phyloP scores from a whole-genome alignment of 2,888 invertebrate genomes.

The Ceraclea dissimilis region DNA sequence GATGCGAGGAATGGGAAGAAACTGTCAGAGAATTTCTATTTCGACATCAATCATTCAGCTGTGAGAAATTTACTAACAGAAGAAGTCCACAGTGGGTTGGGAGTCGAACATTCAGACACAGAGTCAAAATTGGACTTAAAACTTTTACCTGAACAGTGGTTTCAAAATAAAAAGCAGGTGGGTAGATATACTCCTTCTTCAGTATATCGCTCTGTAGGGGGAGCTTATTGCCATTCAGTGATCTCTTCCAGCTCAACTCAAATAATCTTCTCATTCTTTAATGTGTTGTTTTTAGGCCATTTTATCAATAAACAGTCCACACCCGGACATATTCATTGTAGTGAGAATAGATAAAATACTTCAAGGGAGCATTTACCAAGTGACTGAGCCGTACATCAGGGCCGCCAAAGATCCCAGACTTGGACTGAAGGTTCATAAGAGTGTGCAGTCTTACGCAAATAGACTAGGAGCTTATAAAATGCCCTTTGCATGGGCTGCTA shows the following conservation, averaged over 20 bases:
- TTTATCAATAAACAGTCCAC: conserved; percentile 79
- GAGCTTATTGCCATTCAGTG: too few relatives aligned
- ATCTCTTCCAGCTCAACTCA: too few relatives aligned
- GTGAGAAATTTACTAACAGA: conserved; percentile 53
- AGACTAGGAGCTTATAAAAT: conserved; percentile 84
- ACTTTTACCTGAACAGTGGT: conserved; percentile 68
- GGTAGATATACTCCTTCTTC: conserved; percentile 10
- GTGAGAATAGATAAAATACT: conserved; percentile 89
- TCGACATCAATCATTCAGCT: conserved; percentile 72
- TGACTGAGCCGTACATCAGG: conserved; percentile 80
- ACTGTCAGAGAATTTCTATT: conserved; percentile 89
- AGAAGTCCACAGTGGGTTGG: conserved; percentile 42
- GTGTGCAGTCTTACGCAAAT: conserved; percentile 70
- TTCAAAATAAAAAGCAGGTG: conserved; percentile 58
- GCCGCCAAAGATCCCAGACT: conserved; percentile 71
- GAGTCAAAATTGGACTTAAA: conserved; percentile 57
- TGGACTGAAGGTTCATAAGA: conserved; percentile 73
- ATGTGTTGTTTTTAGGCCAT: conserved; percentile 55
- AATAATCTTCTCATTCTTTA: too few relatives aligned
- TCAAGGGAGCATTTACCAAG: conserved; percentile 79
- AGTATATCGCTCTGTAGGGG: too few relatives aligned
- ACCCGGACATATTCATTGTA: conserved; percentile 88
- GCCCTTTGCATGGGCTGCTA: conserved; percentile 97
- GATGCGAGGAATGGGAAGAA: conserved; percentile 83
- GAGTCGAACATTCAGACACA: conserved; percentile 47